Evolutionary conservation across 2,113 vertebrate genomes (phyloP).

Genomic region (Trichechus manatus): DNA sequence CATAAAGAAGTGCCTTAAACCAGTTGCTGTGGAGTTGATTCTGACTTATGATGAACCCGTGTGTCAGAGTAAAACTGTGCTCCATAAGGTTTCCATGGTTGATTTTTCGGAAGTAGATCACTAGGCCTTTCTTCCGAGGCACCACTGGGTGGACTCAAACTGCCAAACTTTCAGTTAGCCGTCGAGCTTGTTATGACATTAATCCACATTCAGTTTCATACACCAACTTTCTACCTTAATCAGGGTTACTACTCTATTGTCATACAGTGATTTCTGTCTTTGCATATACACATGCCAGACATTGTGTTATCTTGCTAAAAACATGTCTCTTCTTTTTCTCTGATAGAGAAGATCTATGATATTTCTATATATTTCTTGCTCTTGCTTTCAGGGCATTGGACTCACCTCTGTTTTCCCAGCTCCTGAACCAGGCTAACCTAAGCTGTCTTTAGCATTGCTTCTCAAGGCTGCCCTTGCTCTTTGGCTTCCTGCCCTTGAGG

Average conservation of each 20-base stretch:
- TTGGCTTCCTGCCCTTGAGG: conserved; percentile 46
- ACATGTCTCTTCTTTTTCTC: neutral
- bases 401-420: conserved; percentile 3
- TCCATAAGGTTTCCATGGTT: neutral
- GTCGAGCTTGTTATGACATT: neutral
- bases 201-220: neutral
- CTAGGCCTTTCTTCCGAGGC: too few species aligned
- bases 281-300: neutral
- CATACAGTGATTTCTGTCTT: neutral
- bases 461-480: conserved; percentile 9
- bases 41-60: too few species aligned
- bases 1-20: too few species aligned
- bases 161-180: neutral
- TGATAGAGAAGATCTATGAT: neutral
- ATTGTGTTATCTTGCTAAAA: neutral
- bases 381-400: neutral
- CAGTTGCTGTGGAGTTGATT: too few species aligned
- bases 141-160: neutral
- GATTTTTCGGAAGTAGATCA: neutral
- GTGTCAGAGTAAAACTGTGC: too few species aligned
- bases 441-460: neutral
- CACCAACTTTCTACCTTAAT: neutral
- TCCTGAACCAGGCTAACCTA: conserved; percentile 1
- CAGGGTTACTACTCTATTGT: neutral
- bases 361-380: neutral